A percentile compares a stretch with the other conserved stretches of the same genome.
Conservation (phyloP, 2,113 vertebrate genomes). For the Oxyruncus cristatus region DNA sequence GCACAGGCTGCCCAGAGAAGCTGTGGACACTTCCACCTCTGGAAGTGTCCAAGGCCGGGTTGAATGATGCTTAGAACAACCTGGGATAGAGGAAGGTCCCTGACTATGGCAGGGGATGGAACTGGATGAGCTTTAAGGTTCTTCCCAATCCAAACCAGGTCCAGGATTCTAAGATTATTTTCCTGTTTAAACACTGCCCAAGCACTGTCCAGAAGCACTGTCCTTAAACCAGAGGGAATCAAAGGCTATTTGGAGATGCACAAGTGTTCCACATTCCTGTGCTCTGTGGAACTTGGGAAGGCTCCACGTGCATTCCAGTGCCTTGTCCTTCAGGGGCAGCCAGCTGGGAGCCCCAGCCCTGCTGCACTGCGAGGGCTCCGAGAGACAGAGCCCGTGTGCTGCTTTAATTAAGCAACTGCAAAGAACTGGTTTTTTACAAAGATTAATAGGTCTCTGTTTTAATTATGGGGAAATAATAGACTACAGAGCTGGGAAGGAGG, state of each 20-base stretch:
- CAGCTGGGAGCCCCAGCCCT: rapidly evolving
- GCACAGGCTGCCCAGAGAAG: background rate
- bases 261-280: rapidly evolving
- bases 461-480: slow-evolving; percentile 26
- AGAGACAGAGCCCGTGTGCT: rapidly evolving
- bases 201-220: background rate
- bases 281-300: rapidly evolving
- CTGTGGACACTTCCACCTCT: background rate
- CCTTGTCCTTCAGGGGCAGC: rapidly evolving
- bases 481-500: background rate
- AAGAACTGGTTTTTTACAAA: background rate
- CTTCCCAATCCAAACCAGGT: background rate
- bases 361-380: rapidly evolving
- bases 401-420: background rate
- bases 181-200: background rate
- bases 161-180: no score
- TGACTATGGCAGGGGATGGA: background rate
- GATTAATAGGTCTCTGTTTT: slow-evolving; percentile 26
- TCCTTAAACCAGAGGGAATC: no score
- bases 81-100: background rate
- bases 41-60: background rate
- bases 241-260: background rate
- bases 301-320: rapidly evolving
- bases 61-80: background rate
- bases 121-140: rapidly evolving